Evolutionary conservation across 1,140 invertebrate species (phyloP), one percentile per base, ranked within the genome.

Genomic region (Bacillus rossius): DNA sequence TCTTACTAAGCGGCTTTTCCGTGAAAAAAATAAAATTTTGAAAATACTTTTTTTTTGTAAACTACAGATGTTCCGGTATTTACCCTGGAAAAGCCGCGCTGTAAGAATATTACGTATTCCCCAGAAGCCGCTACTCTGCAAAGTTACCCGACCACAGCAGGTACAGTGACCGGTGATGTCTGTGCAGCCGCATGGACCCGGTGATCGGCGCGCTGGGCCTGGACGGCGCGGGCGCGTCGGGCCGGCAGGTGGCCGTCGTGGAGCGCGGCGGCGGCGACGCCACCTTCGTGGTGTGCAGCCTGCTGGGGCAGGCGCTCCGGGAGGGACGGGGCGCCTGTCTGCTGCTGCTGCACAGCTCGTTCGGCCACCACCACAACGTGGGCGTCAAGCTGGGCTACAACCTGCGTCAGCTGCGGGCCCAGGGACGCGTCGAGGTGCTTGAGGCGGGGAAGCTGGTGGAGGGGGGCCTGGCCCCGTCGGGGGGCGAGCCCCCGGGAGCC

Each of bases 341-440:
- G 17, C 74, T 88, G 55, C 79, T 81, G 51, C 79, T 85, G 61
- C 86, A 89, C 63, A 86, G 87, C 61, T 82, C 83, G 4, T 75
- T 86, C 48, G 74, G 78, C 22, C 87, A 89, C 67, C 89, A 87
- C 65, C 81, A 87, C 50, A 84, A 82, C 71, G 77, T 87, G 51
- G 83, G 85, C n/a, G 80, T 84, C 67, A 84, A 85, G 66, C 74
- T 88, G 64, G 85, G 85, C 23, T 87, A 86, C 64, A 86, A 88
- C 70, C 72, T 87, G 22, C 75, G 78, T 29, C 76, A 79, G 54
- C 70, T 81, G 61, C 69, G 79, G 53, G 77, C 81, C 16, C 72
- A 77, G 51, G 78, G 74, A 1, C 69, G 75, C 13, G 67, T 86
- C 8, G 68, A 74, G 42, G 75, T 84, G 55, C 78, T 81, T 38